These are phyloP conservation scores for Steinernema carpocapsae DNA, from an alignment of 2,888 invertebrate genomes.

Conservation along the genomic window DNA sequence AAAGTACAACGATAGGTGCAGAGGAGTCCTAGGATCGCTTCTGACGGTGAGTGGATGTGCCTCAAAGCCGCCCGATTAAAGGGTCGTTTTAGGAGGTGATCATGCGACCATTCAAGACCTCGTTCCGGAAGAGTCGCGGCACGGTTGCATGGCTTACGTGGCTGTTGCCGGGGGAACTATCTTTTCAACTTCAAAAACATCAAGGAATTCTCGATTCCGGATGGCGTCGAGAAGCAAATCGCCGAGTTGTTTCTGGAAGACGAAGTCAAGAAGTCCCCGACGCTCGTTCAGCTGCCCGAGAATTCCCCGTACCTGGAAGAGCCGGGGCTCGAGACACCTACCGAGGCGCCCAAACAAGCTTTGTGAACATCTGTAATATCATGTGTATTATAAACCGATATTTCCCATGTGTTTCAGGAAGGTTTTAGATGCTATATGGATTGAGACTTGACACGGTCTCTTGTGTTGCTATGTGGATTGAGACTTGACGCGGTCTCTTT, in stretches of 20 bases:
- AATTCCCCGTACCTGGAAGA: too few species aligned
- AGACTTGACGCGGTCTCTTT: too few species aligned
- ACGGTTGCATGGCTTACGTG: not conserved
- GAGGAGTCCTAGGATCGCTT: not conserved
- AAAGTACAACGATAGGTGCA: not conserved
- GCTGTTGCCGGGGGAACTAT: not conserved
- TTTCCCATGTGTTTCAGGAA: too few species aligned
- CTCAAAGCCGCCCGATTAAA: not conserved
- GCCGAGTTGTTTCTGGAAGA: not conserved
- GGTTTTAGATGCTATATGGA: too few species aligned
- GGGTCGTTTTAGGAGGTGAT: not conserved
- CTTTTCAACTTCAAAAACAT: not conserved
- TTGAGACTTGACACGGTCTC: too few species aligned
- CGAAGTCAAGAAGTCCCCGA: too few species aligned
- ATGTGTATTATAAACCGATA: too few species aligned
- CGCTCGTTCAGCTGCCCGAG: too few species aligned
- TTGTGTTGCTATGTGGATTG: too few species aligned
- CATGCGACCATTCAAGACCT: not conserved
- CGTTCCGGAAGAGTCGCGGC: not conserved
- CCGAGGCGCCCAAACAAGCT: too few species aligned
- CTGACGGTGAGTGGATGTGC: not conserved
- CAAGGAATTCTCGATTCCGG: not conserved
- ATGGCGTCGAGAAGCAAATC: not conserved
- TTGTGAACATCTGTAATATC: too few species aligned
- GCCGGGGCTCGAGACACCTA: too few species aligned